Percentiles rank a stretch among this genome's conserved stretches.
Evolutionary conservation across 2,113 vertebrate genomes (phyloP).

Genomic region (Glaucidium brasilianum): DNA sequence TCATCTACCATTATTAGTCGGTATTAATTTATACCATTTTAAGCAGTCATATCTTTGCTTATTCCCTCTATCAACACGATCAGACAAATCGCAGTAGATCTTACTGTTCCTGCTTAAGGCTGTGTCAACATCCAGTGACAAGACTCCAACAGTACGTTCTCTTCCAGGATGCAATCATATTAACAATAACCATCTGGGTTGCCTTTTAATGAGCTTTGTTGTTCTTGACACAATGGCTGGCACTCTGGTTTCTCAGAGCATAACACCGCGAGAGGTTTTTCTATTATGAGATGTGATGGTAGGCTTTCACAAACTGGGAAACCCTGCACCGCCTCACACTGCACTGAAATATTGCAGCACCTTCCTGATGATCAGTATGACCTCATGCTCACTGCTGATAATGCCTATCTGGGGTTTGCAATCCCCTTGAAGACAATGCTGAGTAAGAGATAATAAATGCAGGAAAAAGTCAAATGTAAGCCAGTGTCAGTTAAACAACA

Average conservation of each 20-base stretch:
- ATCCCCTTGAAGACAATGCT: neutral
- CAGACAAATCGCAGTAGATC: neutral
- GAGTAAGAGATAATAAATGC: neutral
- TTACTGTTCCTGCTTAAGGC: neutral
- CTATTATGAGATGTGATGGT: neutral
- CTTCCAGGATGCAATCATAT: neutral
- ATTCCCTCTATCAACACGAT: neutral
- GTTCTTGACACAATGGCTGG: neutral
- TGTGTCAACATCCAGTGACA: neutral
- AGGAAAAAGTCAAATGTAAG: neutral
- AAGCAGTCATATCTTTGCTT: neutral
- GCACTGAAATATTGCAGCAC: neutral
- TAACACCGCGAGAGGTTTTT: neutral
- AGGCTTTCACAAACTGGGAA: neutral
- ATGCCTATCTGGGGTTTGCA: neutral
- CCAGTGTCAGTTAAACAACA: neutral
- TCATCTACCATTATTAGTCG: neutral
- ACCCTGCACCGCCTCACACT: neutral
- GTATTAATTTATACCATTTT: neutral
- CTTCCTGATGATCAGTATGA: neutral
- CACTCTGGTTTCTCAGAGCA: neutral
- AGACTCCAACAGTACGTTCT: neutral
- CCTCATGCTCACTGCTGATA: neutral
- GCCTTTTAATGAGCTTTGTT: neutral
- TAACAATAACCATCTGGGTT: neutral